Evolutionary conservation across 2,113 vertebrate species (phyloP).

Genomic region (Romanogobio albipinnatus): DNA sequence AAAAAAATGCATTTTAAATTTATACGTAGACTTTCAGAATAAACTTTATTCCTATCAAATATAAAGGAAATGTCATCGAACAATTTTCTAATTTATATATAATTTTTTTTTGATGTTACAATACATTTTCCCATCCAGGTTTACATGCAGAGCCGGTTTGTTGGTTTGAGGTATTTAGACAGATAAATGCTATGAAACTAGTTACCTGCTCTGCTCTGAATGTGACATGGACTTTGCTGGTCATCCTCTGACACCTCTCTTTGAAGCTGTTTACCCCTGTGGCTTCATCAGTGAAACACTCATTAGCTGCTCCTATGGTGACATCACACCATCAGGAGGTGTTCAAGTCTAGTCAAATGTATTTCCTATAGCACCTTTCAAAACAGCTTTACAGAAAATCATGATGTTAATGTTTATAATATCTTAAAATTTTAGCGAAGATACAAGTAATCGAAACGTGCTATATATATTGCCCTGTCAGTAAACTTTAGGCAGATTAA

Average conservation of each 20-base stretch:
- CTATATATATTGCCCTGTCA: not conserved
- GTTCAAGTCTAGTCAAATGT: not conserved
- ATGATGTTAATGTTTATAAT: not conserved
- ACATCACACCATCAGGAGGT: constrained; percentile 21
- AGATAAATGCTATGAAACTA: not conserved
- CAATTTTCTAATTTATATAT: no score
- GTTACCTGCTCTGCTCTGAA: not conserved
- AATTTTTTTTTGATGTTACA: no score
- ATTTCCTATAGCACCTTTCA: not conserved
- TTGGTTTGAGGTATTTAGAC: not conserved
- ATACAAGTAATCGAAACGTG: not conserved
- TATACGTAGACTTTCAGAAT: no score
- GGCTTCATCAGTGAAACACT: constrained; percentile 38
- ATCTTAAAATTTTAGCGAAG: not conserved
- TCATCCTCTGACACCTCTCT: constrained; percentile 19
- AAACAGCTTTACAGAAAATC: not conserved
- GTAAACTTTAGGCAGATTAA: no score
- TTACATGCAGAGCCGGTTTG: no score
- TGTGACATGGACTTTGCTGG: constrained; percentile 36
- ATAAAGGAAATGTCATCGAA: no score
- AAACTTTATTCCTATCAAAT: no score
- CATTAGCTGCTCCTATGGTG: constrained; percentile 35
- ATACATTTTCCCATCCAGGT: no score
- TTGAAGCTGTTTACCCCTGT: constrained; percentile 25
- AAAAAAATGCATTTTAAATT: not conserved